Evolutionary conservation across 2,888 invertebrate species (phyloP).

Genomic region (Melinaea marsaeus): DNA sequence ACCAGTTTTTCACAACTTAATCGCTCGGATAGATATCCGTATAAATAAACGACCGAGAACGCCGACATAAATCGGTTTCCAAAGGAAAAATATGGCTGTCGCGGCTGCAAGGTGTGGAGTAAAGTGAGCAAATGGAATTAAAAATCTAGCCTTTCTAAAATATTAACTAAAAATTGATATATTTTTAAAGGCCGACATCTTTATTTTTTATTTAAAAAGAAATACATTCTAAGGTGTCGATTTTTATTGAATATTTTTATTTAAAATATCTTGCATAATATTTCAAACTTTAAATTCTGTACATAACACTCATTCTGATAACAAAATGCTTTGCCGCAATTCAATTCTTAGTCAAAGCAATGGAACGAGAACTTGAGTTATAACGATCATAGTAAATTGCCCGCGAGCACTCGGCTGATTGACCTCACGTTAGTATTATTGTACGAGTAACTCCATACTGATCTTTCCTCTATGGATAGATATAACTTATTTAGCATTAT

Average conservation of each 20-base stretch:
- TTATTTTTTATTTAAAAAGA: too few species aligned
- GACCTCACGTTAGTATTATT: slow-evolving; percentile 31
- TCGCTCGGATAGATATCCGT: slow-evolving; percentile 39
- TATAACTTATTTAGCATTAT: neutral
- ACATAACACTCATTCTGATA: neutral
- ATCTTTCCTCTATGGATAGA: neutral
- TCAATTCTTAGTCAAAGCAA: slow-evolving; percentile 29
- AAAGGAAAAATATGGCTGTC: slow-evolving; percentile 40
- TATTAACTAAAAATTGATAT: neutral
- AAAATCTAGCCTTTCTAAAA: slow-evolving; percentile 22
- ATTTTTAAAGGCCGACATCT: too few species aligned
- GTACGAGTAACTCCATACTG: slow-evolving; percentile 17
- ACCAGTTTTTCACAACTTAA: slow-evolving; percentile 40
- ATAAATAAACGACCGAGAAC: slow-evolving; percentile 45
- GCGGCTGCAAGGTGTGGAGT: slow-evolving; percentile 25
- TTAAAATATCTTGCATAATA: too few species aligned
- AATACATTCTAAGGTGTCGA: too few species aligned
- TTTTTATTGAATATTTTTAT: too few species aligned
- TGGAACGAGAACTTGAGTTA: slow-evolving; percentile 32
- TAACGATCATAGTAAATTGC: slow-evolving; percentile 38
- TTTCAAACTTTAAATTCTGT: neutral
- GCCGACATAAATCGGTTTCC: slow-evolving; percentile 43
- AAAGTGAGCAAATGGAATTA: slow-evolving; percentile 30
- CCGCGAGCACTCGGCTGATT: slow-evolving; percentile 38
- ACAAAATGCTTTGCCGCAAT: slow-evolving; percentile 13